phyloP scores from a whole-genome alignment of 2,888 invertebrate species.

The Emesis russula region DNA sequence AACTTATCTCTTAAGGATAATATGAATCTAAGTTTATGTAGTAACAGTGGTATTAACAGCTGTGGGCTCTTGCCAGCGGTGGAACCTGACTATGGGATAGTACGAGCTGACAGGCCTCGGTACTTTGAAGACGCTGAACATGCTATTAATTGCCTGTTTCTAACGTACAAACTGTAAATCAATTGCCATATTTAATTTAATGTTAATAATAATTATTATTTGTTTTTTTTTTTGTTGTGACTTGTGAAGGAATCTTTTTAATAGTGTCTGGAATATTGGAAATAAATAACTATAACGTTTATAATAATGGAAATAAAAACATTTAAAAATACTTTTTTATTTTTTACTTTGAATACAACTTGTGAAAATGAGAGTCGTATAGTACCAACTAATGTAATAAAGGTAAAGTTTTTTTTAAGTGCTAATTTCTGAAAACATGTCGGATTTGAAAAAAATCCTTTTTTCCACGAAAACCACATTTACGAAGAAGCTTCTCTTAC shows the following conservation, averaged over 20 bases:
- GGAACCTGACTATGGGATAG: constrained; percentile 94
- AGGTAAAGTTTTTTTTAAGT: too few species aligned
- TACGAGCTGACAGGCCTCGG: constrained; percentile 92
- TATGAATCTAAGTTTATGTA: constrained; percentile 82
- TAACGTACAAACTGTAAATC: constrained; percentile 92
- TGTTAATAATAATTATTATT: constrained; percentile 25
- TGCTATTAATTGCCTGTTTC: constrained; percentile 93
- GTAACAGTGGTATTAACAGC: constrained; percentile 66
- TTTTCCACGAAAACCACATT: too few species aligned
- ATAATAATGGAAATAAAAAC: too few species aligned
- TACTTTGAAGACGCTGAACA: constrained; percentile 94
- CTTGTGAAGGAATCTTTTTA: neutral
- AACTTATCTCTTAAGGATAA: constrained; percentile 90
- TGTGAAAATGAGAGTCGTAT: too few species aligned
- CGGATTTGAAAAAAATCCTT: too few species aligned
- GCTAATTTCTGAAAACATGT: too few species aligned
- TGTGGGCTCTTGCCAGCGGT: constrained; percentile 90
- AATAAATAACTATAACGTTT: neutral
- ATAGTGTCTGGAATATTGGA: constrained; percentile 1
- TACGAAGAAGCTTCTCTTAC: too few species aligned
- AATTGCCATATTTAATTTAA: constrained; percentile 25
- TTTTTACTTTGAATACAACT: too few species aligned
- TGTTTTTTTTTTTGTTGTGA: constrained; percentile 17
- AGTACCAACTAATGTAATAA: too few species aligned
- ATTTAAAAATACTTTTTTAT: too few species aligned